Conservation (phyloP, 23 tunicate species). For the Aplidium turbinatum region DNA sequence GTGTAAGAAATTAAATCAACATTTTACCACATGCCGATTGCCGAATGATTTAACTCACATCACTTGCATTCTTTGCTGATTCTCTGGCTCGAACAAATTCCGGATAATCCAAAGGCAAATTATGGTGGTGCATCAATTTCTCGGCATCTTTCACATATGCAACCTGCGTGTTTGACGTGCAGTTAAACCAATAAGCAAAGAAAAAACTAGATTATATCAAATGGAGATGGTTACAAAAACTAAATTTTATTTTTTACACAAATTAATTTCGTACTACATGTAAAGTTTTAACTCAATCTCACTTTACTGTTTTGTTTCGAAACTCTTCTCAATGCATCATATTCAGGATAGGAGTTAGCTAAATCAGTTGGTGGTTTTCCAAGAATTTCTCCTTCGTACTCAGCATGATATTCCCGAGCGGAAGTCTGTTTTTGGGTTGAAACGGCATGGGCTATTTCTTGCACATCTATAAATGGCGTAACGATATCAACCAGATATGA, state of each 20-base stretch:
- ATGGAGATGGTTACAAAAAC: neutral
- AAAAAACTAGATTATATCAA: neutral
- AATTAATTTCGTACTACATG: neutral
- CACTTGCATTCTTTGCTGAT: constrained; percentile 78
- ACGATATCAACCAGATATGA: too few relatives aligned
- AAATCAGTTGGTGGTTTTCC: constrained; percentile 80
- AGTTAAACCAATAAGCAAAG: neutral
- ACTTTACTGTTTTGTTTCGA: constrained; percentile 72
- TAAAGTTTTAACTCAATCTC: too few relatives aligned
- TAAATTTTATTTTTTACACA: neutral
- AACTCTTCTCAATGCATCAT: constrained; percentile 56
- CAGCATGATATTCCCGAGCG: constrained; percentile 46
- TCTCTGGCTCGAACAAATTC: constrained; percentile 90
- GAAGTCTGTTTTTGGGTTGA: constrained; percentile 65
- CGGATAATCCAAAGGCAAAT: constrained; percentile 69
- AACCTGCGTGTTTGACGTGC: constrained; percentile 8
- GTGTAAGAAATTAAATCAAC: neutral
- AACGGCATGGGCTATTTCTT: constrained; percentile 74
- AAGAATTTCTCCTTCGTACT: constrained; percentile 67
- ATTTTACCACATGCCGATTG: neutral
- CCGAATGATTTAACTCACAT: constrained; percentile 46
- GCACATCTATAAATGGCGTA: constrained; percentile 67
- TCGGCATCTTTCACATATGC: constrained; percentile 69
- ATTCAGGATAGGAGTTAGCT: constrained; percentile 80
- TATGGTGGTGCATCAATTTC: constrained; percentile 56